phyloP scores from a whole-genome alignment of 2,797 vertebrate species.

The Onychomys leucogaster region DNA sequence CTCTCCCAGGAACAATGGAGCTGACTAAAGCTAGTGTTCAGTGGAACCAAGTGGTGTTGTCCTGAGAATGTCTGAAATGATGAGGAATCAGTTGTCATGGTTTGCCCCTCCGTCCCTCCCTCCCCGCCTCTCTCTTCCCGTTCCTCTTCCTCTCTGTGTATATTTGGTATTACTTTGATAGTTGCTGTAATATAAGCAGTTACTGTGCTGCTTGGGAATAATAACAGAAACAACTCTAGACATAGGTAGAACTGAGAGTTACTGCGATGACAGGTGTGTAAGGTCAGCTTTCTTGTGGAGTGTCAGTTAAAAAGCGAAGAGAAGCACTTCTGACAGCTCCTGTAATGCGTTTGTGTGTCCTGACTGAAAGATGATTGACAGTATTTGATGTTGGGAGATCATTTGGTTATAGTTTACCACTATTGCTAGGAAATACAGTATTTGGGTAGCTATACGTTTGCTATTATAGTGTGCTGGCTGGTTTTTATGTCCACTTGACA shows the following conservation, averaged over 20 bases:
- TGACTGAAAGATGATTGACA: background rate
- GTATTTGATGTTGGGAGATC: background rate
- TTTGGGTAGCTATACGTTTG: background rate
- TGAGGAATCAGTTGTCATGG: background rate
- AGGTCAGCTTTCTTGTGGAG: background rate
- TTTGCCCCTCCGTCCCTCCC: background rate
- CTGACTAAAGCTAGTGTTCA: background rate
- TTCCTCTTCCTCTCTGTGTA: background rate
- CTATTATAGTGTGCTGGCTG: background rate
- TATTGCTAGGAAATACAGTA: background rate
- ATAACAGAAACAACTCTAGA: background rate
- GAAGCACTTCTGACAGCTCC: background rate
- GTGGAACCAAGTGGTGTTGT: background rate
- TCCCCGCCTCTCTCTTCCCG: accelerated
- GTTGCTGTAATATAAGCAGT: background rate
- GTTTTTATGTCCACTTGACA: background rate
- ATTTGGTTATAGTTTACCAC: background rate
- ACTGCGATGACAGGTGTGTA: background rate
- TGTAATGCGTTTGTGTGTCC: background rate
- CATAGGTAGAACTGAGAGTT: background rate
- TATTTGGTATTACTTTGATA: background rate
- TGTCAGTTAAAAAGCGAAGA: conserved; percentile 1
- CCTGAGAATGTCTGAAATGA: background rate
- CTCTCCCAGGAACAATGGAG: background rate
- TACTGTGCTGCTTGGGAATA: background rate